A percentile compares a stretch with the other conserved stretches of the same genome.
Evolutionary conservation across 2,888 invertebrate genomes (phyloP).

Genomic region (Orthosia gothica): DNA sequence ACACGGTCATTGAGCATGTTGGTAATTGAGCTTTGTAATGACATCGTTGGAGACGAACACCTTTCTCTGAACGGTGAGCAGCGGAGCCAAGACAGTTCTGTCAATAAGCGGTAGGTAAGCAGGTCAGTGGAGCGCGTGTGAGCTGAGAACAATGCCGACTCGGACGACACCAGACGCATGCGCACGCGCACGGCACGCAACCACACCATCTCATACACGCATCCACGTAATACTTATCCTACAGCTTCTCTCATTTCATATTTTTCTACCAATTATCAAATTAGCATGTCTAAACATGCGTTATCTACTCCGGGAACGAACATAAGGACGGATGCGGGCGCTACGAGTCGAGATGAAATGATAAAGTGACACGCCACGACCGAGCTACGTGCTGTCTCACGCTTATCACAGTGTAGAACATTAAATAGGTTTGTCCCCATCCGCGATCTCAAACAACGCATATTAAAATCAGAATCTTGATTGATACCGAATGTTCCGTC

Average conservation of each 20-base stretch:
- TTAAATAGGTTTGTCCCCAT: constrained; percentile 34
- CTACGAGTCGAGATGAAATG: constrained; percentile 69
- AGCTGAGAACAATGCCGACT: constrained; percentile 80
- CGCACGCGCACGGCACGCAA: constrained; percentile 74
- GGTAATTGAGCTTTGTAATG: constrained; percentile 60
- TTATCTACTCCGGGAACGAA: constrained; percentile 61
- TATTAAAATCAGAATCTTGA: constrained; percentile 26
- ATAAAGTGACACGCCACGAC: constrained; percentile 76
- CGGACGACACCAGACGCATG: constrained; percentile 71
- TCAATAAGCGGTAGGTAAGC: constrained; percentile 88
- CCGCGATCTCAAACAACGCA: constrained; percentile 19
- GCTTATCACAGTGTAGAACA: constrained; percentile 78
- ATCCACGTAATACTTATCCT: constrained; percentile 65
- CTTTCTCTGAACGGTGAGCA: constrained; percentile 81
- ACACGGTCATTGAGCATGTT: constrained; percentile 35
- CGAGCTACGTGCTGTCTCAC: constrained; percentile 75
- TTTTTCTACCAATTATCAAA: constrained; percentile 48
- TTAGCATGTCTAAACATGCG: constrained; percentile 57
- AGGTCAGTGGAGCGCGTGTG: constrained; percentile 88
- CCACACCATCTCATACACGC: constrained; percentile 47
- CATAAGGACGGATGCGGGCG: constrained; percentile 71
- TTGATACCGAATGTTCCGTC: constrained; percentile 33
- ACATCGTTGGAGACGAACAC: constrained; percentile 68
- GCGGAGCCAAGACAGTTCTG: constrained; percentile 88
- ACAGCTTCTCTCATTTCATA: constrained; percentile 58